These are phyloP conservation scores for Berghia stephanieae DNA, from an alignment of 1,140 invertebrate genomes.

Conservation along the genomic window DNA sequence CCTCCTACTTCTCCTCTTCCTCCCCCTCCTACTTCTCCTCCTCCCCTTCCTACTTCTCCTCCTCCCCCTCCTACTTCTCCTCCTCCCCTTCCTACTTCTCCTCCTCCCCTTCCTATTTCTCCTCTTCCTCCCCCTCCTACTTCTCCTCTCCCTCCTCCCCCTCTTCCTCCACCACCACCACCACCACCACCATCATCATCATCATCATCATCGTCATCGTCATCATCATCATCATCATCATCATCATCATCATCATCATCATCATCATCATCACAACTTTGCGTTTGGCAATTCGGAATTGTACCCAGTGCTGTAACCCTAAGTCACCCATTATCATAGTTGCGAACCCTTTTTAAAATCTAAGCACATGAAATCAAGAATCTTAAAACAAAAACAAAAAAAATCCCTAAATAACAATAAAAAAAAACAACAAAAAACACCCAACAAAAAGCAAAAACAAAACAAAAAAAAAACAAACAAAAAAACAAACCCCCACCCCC, in stretches of 20 bases:
- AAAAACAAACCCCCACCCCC: neutral
- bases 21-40: neutral
- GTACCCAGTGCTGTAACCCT: neutral
- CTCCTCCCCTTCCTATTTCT: neutral
- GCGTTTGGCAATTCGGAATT: neutral
- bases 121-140: neutral
- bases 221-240: neutral
- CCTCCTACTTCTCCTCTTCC: neutral
- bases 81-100: too few species aligned
- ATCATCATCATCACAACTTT: neutral
- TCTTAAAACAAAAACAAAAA: neutral
- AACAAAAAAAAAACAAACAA: too few species aligned
- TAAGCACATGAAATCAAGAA: neutral
- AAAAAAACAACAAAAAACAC: neutral
- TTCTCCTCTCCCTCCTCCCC: neutral
- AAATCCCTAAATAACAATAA: neutral
- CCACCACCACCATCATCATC: constrained; percentile 13
- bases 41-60: too few species aligned
- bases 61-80: too few species aligned
- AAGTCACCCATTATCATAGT: neutral
- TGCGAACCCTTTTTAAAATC: neutral
- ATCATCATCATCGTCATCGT: constrained; percentile 15
- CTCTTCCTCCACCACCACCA: neutral
- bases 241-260: neutral
- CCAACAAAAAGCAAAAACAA: too few species aligned